phyloP scores from a whole-genome alignment of 2,888 invertebrate species.

The Xylocampa areola region DNA sequence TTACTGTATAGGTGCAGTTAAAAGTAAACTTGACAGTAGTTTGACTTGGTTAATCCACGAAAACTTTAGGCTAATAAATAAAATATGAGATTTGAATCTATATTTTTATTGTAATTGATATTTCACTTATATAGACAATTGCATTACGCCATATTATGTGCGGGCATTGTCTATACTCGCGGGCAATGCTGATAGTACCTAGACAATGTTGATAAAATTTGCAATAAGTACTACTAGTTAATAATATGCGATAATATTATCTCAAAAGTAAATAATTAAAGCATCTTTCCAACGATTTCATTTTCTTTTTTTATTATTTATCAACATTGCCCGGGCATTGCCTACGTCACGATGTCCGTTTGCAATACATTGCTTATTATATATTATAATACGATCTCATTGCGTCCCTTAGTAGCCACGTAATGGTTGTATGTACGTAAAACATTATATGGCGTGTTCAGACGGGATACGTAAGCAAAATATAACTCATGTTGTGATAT shows the following conservation, averaged over 20 bases:
- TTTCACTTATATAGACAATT: conserved; percentile 14
- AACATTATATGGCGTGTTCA: conserved; percentile 29
- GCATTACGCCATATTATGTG: conserved; percentile 4
- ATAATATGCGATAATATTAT: too few relatives aligned
- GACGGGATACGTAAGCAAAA: conserved; percentile 15
- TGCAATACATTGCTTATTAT: conserved; percentile 14
- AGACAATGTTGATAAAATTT: conserved; percentile 9
- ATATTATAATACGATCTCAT: conserved; percentile 42
- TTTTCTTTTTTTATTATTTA: too few relatives aligned
- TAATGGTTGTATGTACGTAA: conserved; percentile 14
- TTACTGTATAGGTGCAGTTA: conserved; percentile 29
- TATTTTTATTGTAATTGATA: conserved; percentile 47
- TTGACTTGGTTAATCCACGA: too few relatives aligned
- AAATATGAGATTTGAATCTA: conserved; percentile 22
- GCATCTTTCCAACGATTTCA: too few relatives aligned
- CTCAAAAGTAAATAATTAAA: too few relatives aligned
- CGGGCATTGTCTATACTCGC: background rate
- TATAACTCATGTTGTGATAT: conserved; percentile 26
- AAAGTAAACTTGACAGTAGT: too few relatives aligned
- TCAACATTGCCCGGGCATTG: conserved; percentile 16
- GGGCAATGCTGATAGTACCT: conserved; percentile 19
- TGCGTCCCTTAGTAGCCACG: conserved; percentile 44
- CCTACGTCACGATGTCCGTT: background rate
- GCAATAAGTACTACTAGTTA: too few relatives aligned
- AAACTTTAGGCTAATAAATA: conserved; percentile 25